Evolutionary conservation across 2,113 vertebrate genomes (phyloP).

Genomic region (Thinocorus orbignyianus): DNA sequence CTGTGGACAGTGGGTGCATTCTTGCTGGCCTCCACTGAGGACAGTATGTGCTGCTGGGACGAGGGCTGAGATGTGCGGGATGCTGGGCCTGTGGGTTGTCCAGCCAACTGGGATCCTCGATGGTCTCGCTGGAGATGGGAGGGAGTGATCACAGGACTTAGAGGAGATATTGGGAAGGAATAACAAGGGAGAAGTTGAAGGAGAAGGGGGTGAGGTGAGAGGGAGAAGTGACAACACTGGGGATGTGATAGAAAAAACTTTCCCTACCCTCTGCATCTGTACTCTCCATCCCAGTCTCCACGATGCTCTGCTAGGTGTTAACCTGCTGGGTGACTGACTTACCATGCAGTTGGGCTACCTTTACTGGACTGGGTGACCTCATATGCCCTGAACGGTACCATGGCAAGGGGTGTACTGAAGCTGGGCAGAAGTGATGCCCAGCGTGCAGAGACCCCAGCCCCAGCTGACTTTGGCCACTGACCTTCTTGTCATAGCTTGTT

Average conservation of each 20-base stretch:
- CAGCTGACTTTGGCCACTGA: neutral
- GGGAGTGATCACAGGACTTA: neutral
- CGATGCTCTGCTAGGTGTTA: neutral
- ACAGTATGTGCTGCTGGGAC: neutral
- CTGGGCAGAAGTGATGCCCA: neutral
- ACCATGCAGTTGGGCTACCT: neutral
- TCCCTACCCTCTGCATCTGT: neutral
- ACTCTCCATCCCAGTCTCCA: neutral
- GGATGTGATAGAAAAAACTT: neutral
- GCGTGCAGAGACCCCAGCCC: neutral
- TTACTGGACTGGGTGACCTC: neutral
- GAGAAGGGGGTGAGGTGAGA: neutral
- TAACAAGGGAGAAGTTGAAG: neutral
- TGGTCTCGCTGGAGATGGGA: neutral
- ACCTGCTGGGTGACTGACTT: neutral
- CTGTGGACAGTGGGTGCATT: neutral
- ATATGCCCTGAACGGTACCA: accelerated
- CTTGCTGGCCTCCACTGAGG: neutral
- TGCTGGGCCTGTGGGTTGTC: neutral
- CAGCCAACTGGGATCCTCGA: neutral
- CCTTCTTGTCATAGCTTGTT: neutral
- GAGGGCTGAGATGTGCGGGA: accelerated
- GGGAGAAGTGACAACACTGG: neutral
- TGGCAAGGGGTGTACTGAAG: neutral
- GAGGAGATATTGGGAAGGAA: neutral